Evolutionary conservation across 1,140 invertebrate species (phyloP).

Genomic region (Cyphomyrmex costatus): DNA sequence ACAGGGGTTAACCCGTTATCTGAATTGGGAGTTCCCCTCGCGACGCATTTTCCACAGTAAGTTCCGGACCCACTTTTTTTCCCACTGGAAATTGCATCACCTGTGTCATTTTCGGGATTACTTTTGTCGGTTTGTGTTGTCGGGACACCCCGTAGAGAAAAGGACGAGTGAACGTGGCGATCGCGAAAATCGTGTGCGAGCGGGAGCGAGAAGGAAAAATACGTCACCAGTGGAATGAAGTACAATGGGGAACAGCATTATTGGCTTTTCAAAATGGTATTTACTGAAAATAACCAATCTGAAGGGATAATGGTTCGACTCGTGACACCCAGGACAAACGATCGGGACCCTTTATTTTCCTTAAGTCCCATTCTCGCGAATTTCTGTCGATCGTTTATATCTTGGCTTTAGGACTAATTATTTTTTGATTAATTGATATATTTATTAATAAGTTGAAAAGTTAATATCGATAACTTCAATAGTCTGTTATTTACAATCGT

Average conservation of each 20-base stretch:
- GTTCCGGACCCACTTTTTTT: conserved; percentile 73
- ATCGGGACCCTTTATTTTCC: conserved; percentile 63
- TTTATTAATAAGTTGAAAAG: not conserved
- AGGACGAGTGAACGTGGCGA: conserved; percentile 36
- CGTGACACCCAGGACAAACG: conserved; percentile 79
- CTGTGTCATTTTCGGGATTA: conserved; percentile 86
- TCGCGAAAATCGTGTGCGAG: conserved; percentile 56
- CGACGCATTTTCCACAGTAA: conserved; percentile 41
- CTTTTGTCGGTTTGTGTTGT: conserved; percentile 81
- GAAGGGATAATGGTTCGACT: conserved; percentile 83
- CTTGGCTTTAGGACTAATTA: conserved; percentile 74
- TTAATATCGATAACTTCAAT: not conserved
- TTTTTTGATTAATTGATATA: conserved; percentile 78
- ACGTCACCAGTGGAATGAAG: conserved; percentile 34
- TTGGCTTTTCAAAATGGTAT: conserved; percentile 87
- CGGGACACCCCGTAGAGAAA: conserved; percentile 76
- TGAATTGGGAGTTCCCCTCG: conserved; percentile 64
- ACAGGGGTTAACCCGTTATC: conserved; percentile 68
- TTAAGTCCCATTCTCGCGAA: conserved; percentile 23
- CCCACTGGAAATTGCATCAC: conserved; percentile 81
- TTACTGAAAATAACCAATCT: conserved; percentile 87
- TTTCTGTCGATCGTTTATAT: conserved; percentile 27
- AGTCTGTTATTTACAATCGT: not conserved
- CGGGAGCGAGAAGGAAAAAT: conserved; percentile 70
- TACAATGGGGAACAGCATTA: conserved; percentile 86